These are phyloP conservation scores for Lycophotia porphyrea DNA, from an alignment of 2,888 invertebrate genomes.

Conservation along the genomic window DNA sequence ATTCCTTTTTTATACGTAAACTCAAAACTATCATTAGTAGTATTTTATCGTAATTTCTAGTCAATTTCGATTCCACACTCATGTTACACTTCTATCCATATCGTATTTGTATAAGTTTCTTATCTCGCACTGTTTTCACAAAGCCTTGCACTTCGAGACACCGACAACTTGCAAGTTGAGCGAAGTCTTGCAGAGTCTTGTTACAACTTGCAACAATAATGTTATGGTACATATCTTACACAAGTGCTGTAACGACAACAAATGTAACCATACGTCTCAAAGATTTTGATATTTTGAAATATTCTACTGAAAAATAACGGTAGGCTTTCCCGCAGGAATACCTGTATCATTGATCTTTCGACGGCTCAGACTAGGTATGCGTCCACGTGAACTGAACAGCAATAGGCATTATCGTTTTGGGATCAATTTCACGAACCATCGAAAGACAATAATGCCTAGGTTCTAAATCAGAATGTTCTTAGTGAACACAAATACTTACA, in stretches of 20 bases:
- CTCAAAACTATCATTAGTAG: no score
- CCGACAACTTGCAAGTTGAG: constrained; percentile 47
- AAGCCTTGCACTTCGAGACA: constrained; percentile 38
- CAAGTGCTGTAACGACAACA: constrained; percentile 1
- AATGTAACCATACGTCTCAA: not conserved
- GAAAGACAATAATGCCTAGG: not conserved
- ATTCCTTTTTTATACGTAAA: not conserved
- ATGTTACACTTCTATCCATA: constrained; percentile 9
- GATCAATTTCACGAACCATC: not conserved
- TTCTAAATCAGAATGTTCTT: not conserved
- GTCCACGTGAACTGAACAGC: not conserved
- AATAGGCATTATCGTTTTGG: not conserved
- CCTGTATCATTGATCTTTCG: not conserved
- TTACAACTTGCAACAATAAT: constrained; percentile 44
- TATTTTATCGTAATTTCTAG: not conserved
- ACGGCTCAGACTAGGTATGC: not conserved
- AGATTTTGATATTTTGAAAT: not conserved
- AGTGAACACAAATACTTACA: not conserved
- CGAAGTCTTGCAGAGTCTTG: constrained; percentile 47
- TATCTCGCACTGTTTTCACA: constrained; percentile 28
- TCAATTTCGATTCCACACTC: not conserved
- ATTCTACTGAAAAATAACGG: not conserved
- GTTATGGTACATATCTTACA: constrained; percentile 19
- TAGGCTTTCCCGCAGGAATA: not conserved
- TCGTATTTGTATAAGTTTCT: constrained; percentile 35